Evolutionary conservation across 2,113 vertebrate species (phyloP).

Genomic region (Mirza zaza): DNA sequence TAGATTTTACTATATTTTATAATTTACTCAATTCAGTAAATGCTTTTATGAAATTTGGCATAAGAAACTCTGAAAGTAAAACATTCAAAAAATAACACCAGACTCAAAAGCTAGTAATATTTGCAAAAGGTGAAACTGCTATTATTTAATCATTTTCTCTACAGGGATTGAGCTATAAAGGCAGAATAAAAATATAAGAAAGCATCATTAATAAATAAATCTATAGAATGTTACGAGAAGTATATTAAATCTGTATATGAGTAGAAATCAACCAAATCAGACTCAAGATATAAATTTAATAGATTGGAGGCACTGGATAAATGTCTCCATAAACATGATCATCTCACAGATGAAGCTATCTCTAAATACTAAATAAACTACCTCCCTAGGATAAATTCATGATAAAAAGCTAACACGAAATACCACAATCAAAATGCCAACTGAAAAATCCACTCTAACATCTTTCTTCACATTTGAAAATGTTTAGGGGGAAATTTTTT

Average conservation of each 20-base stretch:
- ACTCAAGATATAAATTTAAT: neutral
- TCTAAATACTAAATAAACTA: neutral
- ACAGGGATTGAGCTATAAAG: constrained; percentile 27
- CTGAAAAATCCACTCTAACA: neutral
- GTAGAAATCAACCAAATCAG: constrained; percentile 8
- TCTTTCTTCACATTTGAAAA: constrained; percentile 14
- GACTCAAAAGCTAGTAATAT: constrained; percentile 33
- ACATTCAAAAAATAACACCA: constrained; percentile 18
- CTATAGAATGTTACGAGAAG: neutral
- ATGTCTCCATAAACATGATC: neutral
- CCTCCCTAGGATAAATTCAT: neutral
- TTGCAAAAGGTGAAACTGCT: constrained; percentile 7
- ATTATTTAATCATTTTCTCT: constrained; percentile 51
- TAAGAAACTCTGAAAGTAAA: constrained; percentile 38
- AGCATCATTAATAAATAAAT: constrained; percentile 23
- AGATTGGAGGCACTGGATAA: constrained; percentile 10
- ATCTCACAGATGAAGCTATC: neutral
- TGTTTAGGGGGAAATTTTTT: neutral
- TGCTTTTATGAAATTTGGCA: constrained; percentile 33
- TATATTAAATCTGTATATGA: neutral
- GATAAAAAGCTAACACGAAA: constrained; percentile 29
- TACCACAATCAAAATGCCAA: neutral
- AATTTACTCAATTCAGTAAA: constrained; percentile 48
- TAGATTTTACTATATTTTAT: constrained; percentile 21
- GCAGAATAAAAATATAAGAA: constrained; percentile 37